These are phyloP conservation scores for Sus scrofa DNA, from an alignment of 2,113 vertebrate species.

Conservation along the genomic window T2T-Sscrofa CM000825.6:46529501-46530000, in stretches of 20 bases:
- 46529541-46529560: accelerated
- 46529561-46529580: accelerated
- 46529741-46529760: too few relatives aligned
- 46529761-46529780: neutral
- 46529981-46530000: neutral
- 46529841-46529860: conserved; percentile 61
- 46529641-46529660: too few relatives aligned
- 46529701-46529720: too few relatives aligned
- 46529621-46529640: too few relatives aligned
- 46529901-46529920: conserved; percentile 82
- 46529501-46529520: neutral
- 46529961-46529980: neutral
- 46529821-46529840: conserved; percentile 65
- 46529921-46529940: conserved; percentile 67
- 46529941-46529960: conserved; percentile 28
- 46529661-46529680: too few relatives aligned
- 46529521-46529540: neutral
- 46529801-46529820: conserved; percentile 47
- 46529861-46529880: conserved; percentile 75
- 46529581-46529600: too few relatives aligned
- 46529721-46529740: too few relatives aligned
- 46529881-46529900: conserved; percentile 72
- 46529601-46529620: too few relatives aligned
- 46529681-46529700: too few relatives aligned
- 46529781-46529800: conserved; percentile 74